Evolutionary conservation across 64 coral and sea anemone genomes (phyloP), one percentile per base, ranked within the genome.

Genomic region (Orbicella faveolata): DNA sequence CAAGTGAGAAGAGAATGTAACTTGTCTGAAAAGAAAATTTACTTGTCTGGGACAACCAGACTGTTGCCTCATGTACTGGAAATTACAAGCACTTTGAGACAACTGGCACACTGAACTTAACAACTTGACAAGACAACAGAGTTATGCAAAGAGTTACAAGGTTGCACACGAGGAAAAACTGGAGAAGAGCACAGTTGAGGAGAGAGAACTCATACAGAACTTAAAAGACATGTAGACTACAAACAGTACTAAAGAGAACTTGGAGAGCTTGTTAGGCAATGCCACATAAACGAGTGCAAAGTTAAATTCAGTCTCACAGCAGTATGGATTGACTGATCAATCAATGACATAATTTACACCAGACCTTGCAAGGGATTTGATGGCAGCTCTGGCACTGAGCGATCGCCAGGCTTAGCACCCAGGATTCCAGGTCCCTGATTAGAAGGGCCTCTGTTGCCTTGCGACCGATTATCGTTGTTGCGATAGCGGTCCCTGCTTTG

Each of bases 401-500:
- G 82, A 87, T 92, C 90, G 51, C 90, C 90, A 87, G 90, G 90
- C 77, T 92, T 92, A 66, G 90, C 90, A 79, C 90, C 90, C 51
- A 92, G 52, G 39, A 92, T 92, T 87, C 90, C 90, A 73, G 84
- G 83, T 69, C 90, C 90, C 75, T 77, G 77, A 73, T 87, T 92
- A 51, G 84, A 52, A 79, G 83, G 39, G 48, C 90, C 74, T 51
- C 84, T 63, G 90, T 73, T 87, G 77, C 39, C 74, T 72, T 86
- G 75, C 11, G 75, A 84, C 76, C 84, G 70, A 78, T 72, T 92
- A 78, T 74, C 39, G 21, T 30, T 85, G 65, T 85, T 85, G 23
- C 82, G 82, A 75, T 92, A 84, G 39, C 83, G 74, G 66, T 92
- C 90, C 7, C 84, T 79, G 86, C 39, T 87, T 75, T 92, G 90